phyloP scores from a whole-genome alignment of 2,888 invertebrate species.

The Drosophila mulleri region DNA sequence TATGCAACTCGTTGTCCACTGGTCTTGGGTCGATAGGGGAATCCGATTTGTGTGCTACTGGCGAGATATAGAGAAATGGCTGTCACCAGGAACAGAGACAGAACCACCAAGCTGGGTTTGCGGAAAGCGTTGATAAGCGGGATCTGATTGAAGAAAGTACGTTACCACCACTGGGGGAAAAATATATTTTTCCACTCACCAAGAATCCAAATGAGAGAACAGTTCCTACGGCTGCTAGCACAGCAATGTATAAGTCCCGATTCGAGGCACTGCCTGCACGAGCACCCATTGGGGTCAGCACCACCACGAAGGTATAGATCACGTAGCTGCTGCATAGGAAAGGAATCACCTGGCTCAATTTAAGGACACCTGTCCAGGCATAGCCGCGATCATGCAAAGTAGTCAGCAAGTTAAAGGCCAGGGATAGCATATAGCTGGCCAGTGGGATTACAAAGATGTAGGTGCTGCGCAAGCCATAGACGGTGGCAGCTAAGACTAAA shows the following conservation, averaged over 20 bases:
- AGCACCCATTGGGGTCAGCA: slow-evolving; percentile 87
- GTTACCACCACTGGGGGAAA: neutral
- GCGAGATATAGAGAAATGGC: slow-evolving; percentile 32
- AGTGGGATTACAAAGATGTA: slow-evolving; percentile 78
- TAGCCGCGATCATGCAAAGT: slow-evolving; percentile 75
- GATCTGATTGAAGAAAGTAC: slow-evolving; percentile 27
- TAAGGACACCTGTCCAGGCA: slow-evolving; percentile 75
- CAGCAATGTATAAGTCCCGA: slow-evolving; percentile 87
- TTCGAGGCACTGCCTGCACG: slow-evolving; percentile 83
- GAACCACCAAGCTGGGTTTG: slow-evolving; percentile 35
- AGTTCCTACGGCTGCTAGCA: slow-evolving; percentile 80
- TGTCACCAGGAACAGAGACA: slow-evolving; percentile 23
- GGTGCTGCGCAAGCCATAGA: slow-evolving; percentile 69
- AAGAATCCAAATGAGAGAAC: slow-evolving; percentile 82
- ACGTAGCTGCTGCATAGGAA: slow-evolving; percentile 85
- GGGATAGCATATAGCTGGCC: slow-evolving; percentile 72
- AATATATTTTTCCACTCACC: slow-evolving; percentile 57
- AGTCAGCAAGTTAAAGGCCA: slow-evolving; percentile 76
- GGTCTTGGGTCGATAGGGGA: slow-evolving; percentile 86
- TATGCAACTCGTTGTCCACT: slow-evolving; percentile 85
- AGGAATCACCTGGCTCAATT: slow-evolving; percentile 84
- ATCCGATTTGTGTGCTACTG: slow-evolving; percentile 86
- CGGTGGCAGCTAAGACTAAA: slow-evolving; percentile 61
- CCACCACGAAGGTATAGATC: slow-evolving; percentile 84
- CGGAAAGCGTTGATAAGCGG: slow-evolving; percentile 53